Percentiles rank a stretch among this genome's conserved stretches.
phyloP scores from a whole-genome alignment of 2,888 invertebrate genomes.

The Cryptus viduatorius region DNA sequence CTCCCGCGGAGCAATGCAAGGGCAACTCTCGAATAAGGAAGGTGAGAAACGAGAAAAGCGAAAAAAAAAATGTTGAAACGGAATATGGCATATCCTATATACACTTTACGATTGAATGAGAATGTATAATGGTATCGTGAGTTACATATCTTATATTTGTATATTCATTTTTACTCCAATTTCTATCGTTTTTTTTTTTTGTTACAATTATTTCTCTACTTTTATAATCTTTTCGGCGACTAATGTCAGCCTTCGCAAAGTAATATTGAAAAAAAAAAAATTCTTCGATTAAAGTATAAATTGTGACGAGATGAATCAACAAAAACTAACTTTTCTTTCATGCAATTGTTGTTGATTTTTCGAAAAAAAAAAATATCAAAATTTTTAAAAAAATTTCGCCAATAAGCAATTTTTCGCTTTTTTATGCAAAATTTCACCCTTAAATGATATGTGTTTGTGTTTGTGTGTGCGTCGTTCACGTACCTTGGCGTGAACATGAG shows the following conservation, averaged over 20 bases:
- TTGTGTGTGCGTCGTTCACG: constrained; percentile 81
- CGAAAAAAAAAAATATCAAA: too few species aligned
- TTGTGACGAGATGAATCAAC: too few species aligned
- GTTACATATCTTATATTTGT: neutral
- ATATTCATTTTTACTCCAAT: neutral
- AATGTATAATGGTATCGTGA: neutral
- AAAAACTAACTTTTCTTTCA: neutral
- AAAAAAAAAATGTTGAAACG: neutral
- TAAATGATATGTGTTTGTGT: constrained; percentile 45
- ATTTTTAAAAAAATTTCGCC: neutral
- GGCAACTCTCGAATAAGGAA: neutral
- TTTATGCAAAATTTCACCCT: neutral
- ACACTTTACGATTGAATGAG: neutral
- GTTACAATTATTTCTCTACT: neutral
- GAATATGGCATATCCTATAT: neutral
- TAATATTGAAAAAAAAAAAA: neutral
- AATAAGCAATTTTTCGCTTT: neutral
- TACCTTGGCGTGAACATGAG: constrained; percentile 87
- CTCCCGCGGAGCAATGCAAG: neutral
- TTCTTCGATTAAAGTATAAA: neutral
- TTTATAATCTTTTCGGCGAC: neutral
- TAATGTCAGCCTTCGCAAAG: neutral
- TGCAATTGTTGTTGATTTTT: neutral
- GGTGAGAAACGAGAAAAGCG: neutral
- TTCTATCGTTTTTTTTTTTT: neutral